Evolutionary conservation across 2,797 vertebrate species (phyloP).

Genomic region (Brachyalestes nurse): DNA sequence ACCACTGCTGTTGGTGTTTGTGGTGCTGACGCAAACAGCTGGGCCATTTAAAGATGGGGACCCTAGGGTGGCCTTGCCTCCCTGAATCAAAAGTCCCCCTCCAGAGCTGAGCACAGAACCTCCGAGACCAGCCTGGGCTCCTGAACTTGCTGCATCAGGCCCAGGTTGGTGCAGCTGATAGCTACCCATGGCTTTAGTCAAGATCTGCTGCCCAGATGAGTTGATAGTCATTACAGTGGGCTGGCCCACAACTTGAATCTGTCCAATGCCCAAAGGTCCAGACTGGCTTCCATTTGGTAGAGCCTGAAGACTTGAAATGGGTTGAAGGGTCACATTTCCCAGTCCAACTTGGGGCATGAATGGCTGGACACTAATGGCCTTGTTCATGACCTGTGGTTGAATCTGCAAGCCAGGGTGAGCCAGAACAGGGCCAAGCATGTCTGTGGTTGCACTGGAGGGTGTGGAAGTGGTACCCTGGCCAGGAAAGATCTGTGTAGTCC

Average conservation of each 20-base stretch:
- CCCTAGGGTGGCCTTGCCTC: conserved; percentile 85
- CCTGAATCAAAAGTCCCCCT: conserved; percentile 90
- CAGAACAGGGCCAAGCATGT: conserved; percentile 87
- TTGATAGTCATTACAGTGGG: conserved; percentile 97
- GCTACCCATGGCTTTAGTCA: conserved; percentile 89
- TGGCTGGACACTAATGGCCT: conserved; percentile 92
- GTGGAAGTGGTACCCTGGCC: conserved; percentile 71
- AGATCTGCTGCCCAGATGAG: conserved; percentile 86
- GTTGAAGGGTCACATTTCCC: conserved; percentile 94
- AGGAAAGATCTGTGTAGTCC: conserved; percentile 84
- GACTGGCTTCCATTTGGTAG: conserved; percentile 91
- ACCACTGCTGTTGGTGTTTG: conserved; percentile 71
- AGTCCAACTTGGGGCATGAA: conserved; percentile 92
- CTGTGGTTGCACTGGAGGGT: conserved; percentile 75
- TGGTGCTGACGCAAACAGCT: conserved; percentile 83
- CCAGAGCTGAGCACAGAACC: conserved; percentile 69
- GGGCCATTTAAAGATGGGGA: conserved; percentile 89
- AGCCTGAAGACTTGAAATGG: conserved; percentile 90
- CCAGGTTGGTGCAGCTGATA: conserved; percentile 89
- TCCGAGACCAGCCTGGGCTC: conserved; percentile 75
- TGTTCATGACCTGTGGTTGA: conserved; percentile 90
- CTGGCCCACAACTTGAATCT: conserved; percentile 95
- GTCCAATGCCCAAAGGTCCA: conserved; percentile 88
- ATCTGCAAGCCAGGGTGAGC: conserved; percentile 82
- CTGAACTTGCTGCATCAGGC: conserved; percentile 75